Base-by-base conservation (phyloP, 2,113 vertebrate species). In the Meleagris gallopavo region DNA sequence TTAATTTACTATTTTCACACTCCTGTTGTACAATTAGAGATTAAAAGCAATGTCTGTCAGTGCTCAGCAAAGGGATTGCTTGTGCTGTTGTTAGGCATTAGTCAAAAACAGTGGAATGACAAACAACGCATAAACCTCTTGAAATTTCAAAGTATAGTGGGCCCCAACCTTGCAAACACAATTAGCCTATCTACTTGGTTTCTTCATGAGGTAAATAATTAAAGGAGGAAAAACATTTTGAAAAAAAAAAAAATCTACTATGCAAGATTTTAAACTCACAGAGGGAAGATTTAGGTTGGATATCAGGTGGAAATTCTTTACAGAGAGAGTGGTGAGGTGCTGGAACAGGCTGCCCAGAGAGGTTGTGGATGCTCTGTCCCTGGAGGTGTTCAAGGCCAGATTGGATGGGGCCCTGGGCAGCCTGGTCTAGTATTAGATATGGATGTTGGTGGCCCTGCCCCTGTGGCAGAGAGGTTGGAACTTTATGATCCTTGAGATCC, bases 131-230 rank as follows among this genome's bases (percentile, higher is more conserved):
- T 88, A 71, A 91, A 78, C 3, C n/a, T 40, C 79, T 73, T 62
- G 81, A 41, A 72, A 45, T 83, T 83, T 85, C 48, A 75, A 81
- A 90, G 29, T 54, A 18, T 0, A 84, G 57, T 86, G 69, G 3
- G 1, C 69, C 52, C 46, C 94, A 72, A 52, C 90, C 94, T 95
- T 93, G 91, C 57, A 83, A 77, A 60, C 3, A 6, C 77, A 43
- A 60, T 91, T 71, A 64, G 12, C 38, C 57, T 77, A 48, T 60
- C 52, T 77, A 3, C 1, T 46, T 78, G 43, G 20, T 83, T 91
- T 75, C 76, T 94, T 96, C 78, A 93, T 89, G 89, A 95, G 88
- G 91, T 93, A 88, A 95, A 97, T 96, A 91, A 93, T 97, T 95
- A 93, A 91, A 95, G 65, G 83, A 88, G 83, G 81, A 91, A 83